Evolutionary conservation across 2,113 vertebrate genomes (phyloP).

Genomic region (Siniperca knerii): DNA sequence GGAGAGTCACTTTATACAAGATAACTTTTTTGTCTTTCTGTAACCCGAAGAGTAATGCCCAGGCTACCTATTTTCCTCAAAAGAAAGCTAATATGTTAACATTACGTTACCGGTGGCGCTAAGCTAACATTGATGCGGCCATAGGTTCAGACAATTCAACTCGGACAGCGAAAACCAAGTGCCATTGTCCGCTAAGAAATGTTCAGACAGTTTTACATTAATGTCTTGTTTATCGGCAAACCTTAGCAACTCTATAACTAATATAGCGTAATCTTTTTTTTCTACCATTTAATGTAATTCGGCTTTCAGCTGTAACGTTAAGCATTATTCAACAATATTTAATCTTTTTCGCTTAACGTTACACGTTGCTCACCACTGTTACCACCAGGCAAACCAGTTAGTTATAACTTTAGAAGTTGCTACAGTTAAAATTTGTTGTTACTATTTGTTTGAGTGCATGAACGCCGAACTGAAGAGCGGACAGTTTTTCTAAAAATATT

Average conservation of each 20-base stretch:
- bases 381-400: neutral
- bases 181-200: neutral
- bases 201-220: no score
- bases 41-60: neutral
- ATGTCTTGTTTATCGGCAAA: neutral
- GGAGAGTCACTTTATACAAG: no score
- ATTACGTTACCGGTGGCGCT: neutral
- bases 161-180: neutral
- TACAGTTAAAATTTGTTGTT: no score
- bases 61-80: fast-evolving
- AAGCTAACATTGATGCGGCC: constrained; percentile 1
- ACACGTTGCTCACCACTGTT: neutral
- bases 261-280: neutral
- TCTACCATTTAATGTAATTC: neutral
- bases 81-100: neutral
- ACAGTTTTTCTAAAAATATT: neutral
- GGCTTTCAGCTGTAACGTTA: neutral
- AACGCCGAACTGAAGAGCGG: neutral
- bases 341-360: no score
- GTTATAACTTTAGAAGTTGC: neutral
- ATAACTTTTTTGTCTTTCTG: neutral
- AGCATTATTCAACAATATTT: neutral
- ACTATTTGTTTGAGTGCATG: neutral
- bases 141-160: neutral
- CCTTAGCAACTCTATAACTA: no score